Percentiles rank a stretch among this genome's conserved stretches.
phyloP scores from a whole-genome alignment of 2,113 vertebrate genomes.

The Tetrax tetrax region DNA sequence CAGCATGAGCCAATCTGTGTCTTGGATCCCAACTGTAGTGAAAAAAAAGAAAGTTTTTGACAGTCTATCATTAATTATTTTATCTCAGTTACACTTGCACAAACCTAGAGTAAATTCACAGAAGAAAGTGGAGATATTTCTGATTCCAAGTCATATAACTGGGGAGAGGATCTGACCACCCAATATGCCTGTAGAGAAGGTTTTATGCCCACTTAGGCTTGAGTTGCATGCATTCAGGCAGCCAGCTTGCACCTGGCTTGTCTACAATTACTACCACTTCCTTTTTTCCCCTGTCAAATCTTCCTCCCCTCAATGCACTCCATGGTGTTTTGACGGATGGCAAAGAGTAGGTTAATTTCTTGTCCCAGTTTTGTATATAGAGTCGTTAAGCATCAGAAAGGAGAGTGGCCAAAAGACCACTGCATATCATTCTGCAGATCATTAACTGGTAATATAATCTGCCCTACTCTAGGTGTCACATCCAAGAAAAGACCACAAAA shows the following conservation, averaged over 20 bases:
- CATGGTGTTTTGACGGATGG: neutral
- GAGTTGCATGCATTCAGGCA: neutral
- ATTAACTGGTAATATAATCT: constrained; percentile 49
- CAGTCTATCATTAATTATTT: neutral
- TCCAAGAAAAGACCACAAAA: constrained; percentile 53
- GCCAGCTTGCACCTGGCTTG: neutral
- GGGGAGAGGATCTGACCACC: neutral
- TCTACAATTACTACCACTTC: constrained; percentile 13
- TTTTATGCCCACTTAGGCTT: neutral
- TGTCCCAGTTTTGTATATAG: neutral
- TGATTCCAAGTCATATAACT: neutral
- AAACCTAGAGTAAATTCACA: constrained; percentile 17
- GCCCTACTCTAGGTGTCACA: neutral
- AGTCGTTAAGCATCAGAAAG: constrained; percentile 14
- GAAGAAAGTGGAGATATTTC: neutral
- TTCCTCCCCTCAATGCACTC: neutral
- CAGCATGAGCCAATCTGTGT: neutral
- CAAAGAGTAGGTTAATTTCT: constrained; percentile 2
- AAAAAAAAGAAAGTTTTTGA: neutral
- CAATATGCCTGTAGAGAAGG: neutral
- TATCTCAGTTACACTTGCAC: neutral
- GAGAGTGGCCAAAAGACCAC: neutral
- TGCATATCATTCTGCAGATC: constrained; percentile 29
- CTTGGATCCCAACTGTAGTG: neutral
- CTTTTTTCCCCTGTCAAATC: neutral